These are phyloP conservation scores for Erpobdella octoculata DNA, from an alignment of 2,888 invertebrate species.

Conservation along the genomic window DNA sequence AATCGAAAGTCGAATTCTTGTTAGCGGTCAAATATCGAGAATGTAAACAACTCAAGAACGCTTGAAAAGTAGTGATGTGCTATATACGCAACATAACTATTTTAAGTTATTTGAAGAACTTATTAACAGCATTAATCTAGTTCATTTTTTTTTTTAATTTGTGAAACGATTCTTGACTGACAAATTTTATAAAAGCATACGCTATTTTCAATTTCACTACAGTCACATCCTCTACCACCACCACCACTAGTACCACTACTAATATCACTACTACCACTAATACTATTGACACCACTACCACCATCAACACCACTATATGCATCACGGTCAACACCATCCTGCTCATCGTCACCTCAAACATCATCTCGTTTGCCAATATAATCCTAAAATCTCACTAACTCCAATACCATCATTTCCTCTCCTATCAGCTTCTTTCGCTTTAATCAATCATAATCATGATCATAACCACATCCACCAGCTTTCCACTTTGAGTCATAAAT, in stretches of 20 bases:
- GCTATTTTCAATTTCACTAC: constrained; percentile 1
- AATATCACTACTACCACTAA: constrained; percentile 10
- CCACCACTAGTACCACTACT: constrained; percentile 14
- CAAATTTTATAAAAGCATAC: too few species aligned
- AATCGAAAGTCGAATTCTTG: too few species aligned
- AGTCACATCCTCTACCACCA: background rate
- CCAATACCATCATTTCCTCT: background rate
- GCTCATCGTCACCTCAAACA: background rate
- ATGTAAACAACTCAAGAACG: too few species aligned
- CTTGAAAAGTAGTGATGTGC: too few species aligned
- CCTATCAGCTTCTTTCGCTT: background rate
- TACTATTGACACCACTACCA: constrained; percentile 3
- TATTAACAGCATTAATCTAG: too few species aligned
- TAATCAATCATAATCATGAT: background rate
- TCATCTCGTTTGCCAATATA: background rate
- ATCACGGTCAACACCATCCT: background rate
- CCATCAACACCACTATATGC: background rate
- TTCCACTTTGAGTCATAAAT: too few species aligned
- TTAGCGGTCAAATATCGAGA: too few species aligned
- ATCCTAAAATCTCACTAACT: too few species aligned
- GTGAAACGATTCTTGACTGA: too few species aligned
- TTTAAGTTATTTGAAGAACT: too few species aligned
- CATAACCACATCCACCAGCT: background rate
- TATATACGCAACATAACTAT: too few species aligned
- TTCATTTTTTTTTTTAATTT: too few species aligned